A percentile compares a stretch with the other conserved stretches of the same genome.
Evolutionary conservation across 2,888 invertebrate species (phyloP).

Genomic region (Tenthredo mesomela): DNA sequence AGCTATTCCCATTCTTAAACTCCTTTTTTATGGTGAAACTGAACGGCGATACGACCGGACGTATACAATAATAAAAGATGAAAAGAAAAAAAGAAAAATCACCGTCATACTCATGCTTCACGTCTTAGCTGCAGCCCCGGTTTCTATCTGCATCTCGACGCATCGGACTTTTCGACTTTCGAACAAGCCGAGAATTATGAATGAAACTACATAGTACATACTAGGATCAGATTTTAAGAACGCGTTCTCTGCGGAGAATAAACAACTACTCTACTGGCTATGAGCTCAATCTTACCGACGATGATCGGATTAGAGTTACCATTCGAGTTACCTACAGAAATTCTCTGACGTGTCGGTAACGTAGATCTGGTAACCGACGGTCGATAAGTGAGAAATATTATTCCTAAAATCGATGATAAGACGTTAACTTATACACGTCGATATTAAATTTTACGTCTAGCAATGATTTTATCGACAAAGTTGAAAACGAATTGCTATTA

Average conservation of each 20-base stretch:
- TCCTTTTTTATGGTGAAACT: constrained; percentile 1
- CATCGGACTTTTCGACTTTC: not conserved
- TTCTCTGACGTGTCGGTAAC: not conserved
- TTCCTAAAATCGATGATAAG: too few relatives aligned
- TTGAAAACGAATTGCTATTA: not conserved
- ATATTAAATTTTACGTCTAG: not conserved
- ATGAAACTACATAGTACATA: too few relatives aligned
- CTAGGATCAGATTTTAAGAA: not conserved
- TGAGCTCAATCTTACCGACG: not conserved
- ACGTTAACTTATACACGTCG: not conserved
- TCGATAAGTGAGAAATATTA: not conserved
- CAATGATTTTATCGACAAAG: not conserved
- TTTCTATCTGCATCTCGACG: not conserved
- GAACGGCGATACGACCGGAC: constrained; percentile 16
- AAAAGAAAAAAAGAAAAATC: not conserved
- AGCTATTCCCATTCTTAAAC: not conserved
- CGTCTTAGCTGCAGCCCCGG: not conserved
- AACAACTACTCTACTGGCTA: not conserved
- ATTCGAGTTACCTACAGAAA: not conserved
- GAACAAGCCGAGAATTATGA: not conserved
- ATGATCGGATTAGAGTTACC: not conserved
- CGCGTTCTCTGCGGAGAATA: not conserved
- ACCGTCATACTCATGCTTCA: not conserved
- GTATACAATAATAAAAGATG: not conserved
- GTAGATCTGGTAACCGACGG: not conserved